Evolutionary conservation across 2,113 vertebrate genomes (phyloP), one percentile per base, ranked within the genome.

Genomic region (Oxyura jamaicensis): DNA sequence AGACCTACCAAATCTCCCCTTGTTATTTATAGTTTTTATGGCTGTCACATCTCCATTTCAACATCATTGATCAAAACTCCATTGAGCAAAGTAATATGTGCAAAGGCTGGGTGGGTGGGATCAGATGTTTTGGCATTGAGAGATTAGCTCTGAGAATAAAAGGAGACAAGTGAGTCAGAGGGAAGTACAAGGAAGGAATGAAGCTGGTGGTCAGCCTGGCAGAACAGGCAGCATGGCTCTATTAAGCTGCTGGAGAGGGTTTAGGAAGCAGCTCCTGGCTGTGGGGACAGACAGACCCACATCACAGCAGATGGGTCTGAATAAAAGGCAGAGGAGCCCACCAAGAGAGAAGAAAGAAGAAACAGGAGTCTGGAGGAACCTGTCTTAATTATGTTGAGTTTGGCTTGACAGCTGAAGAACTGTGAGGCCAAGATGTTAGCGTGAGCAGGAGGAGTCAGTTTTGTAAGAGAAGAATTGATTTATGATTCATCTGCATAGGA

Each of bases 31-130:
- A 44, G 12, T 3, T 94, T 44, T 75, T 67, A 66, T 53, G 25
- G n/a, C 28, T 83, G 44, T 53, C 58, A 60, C 48, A 75, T 22
- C 67, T 73, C 39, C 35, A 44, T 42, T 66, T 41, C 44, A 3
- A 41, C 42, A n/a, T 72, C 62, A 28, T 29, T 13, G 36, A 13
- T 28, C 41, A 44, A 36, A 29, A 25, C 23, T 63, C n/a, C 20
- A 3, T 10, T 59, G 78, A 69, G 15, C 18, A 42, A 62, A 10
- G 10, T 13, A 23, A n/a, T 5, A 12, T 31, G 26, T 18, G 53
- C 15, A 53, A 31, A 78, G 39, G 0, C 0, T 65, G 5, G 16
- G 8, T 35, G 26, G 18, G 21, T 41, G 17, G 66, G 35, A 60
- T 41, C 59, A 75, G 35, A 21, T 13, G 29, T 39, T 91, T 60